Base-by-base conservation (phyloP, 2,113 vertebrate species). In the Ictalurus furcatus region DNA sequence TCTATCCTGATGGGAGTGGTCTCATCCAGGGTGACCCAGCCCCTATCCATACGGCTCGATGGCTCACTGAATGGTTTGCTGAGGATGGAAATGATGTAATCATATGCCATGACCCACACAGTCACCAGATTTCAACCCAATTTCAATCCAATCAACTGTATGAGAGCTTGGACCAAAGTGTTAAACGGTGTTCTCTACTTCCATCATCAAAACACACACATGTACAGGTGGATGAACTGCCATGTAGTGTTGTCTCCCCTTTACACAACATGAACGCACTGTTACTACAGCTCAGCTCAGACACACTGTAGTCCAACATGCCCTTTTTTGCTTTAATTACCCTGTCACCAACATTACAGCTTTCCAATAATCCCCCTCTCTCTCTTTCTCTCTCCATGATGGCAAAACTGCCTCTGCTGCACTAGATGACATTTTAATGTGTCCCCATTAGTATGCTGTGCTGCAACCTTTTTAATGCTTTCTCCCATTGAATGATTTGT, bases 391-490 rank as follows among this genome's bases (percentile, higher is more conserved):
- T 16, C 44, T 28, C 74, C 37, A 34, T 63, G 40, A 80, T 82
- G 94, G 93, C 93, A 95, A 93, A 93, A 93, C 12, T 90, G 94
- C 94, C 94, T 93, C 95, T 94, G 91, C 95, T 94, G 91, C 19
- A 0, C 85, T 23, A 94, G 93, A 92, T 92, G 95, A 91, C 92
- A 92, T 80, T 92, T 93, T 94, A 96, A 96, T 95, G 94, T 90
- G 90, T 93, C 91, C 93, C 91, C 78, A 88, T 91, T 85, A 84
- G 90, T 73, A 89, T 87, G 91, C 71, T 87, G 79, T 84, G 63
- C 89, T 37, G 86, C 82, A 92, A 67, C 92, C 58, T 91, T 90
- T 93, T 92, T 84, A 63, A 90, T 44, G 90, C 92, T 91, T 93
- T 91, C 92, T 91, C 90, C 93, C 90, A 88, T 92, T 93, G 92